phyloP scores from a whole-genome alignment of 1,140 invertebrate genomes.

The Adelges cooleyi region DNA sequence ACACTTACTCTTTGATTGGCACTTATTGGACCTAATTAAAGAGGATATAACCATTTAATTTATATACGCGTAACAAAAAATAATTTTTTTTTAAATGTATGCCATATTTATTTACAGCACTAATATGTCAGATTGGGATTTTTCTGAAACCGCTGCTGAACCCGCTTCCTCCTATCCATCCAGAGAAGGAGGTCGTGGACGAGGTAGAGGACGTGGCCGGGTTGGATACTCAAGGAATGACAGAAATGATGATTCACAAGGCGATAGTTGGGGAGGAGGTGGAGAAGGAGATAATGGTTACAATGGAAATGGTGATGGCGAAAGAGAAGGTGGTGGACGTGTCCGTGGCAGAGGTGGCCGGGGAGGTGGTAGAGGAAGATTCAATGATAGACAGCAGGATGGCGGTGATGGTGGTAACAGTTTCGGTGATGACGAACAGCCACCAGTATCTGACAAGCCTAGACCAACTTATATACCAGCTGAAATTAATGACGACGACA shows the following conservation, averaged over 20 bases:
- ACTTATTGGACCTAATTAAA: too few species aligned
- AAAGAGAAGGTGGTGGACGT: not conserved
- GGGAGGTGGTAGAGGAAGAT: not conserved
- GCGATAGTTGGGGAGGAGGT: not conserved
- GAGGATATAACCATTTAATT: too few species aligned
- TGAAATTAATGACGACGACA: conserved; percentile 57
- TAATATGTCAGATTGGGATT: conserved; percentile 2
- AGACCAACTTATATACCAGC: conserved; percentile 60
- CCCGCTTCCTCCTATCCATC: not conserved
- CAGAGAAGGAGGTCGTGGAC: not conserved
- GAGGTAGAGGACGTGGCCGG: conserved; percentile 1
- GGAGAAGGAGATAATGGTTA: not conserved
- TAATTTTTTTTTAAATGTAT: too few species aligned
- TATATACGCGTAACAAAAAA: too few species aligned
- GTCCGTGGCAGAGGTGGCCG: not conserved
- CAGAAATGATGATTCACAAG: conserved; percentile 4
- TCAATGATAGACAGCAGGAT: not conserved
- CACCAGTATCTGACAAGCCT: conserved; percentile 4
- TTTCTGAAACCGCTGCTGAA: not conserved
- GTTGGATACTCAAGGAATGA: not conserved
- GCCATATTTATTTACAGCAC: not conserved
- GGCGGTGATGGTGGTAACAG: not conserved
- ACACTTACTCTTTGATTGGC: too few species aligned
- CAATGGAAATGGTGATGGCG: not conserved
- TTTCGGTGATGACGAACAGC: not conserved